Base-by-base conservation (phyloP, 2,113 vertebrate genomes). In the Hippocampus comes region DNA sequence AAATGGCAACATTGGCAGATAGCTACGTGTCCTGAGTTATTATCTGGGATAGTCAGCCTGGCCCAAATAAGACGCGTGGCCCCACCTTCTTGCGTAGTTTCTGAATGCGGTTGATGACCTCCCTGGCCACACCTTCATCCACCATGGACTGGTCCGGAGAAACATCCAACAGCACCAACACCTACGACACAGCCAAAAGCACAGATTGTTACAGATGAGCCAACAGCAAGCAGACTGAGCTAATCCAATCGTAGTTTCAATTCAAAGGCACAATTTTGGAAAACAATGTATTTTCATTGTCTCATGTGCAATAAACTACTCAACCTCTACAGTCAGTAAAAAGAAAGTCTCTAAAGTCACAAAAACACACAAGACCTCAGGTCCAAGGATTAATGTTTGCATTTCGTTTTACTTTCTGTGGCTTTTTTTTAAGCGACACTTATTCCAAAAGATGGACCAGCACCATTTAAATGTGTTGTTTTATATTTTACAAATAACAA, bases 101-200 rank as follows among this genome's bases (percentile, higher is more conserved):
- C 92, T 99, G 97, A 84, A 99, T 96, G 80, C 96, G 96, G 88
- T 98, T 99, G 83, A 99, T 98, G 82, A 99, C 96, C 67, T 99
- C 97, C 46, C 96, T 91, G 64, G 97, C 96, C 78, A 99, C 94
- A 1, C 97, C 97, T 87, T 99, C 96, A 76, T 98, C 95, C 67
- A 97, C 84, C 97, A 98, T 97, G 56, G 96, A 94, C 88, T 98
- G 96, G 87, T 99, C 97, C 1, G 97, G 97, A 20, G 93, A 93
- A 74, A 99, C 89, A 46, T 99, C 95, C 61, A 99, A 81, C 67
- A 99, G 92, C 79, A 99, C 94, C 76, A 99, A 87, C 51, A 94
- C 95, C 97, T 99, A 46, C 18, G 63, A 18, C 30, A 51, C 56
- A 78, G 51, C 8, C 69, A 34, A 67, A 27, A 67, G 17, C 9